Evolutionary conservation across 2,797 vertebrate species (phyloP).

Genomic region (Cyclopterus lumpus): DNA sequence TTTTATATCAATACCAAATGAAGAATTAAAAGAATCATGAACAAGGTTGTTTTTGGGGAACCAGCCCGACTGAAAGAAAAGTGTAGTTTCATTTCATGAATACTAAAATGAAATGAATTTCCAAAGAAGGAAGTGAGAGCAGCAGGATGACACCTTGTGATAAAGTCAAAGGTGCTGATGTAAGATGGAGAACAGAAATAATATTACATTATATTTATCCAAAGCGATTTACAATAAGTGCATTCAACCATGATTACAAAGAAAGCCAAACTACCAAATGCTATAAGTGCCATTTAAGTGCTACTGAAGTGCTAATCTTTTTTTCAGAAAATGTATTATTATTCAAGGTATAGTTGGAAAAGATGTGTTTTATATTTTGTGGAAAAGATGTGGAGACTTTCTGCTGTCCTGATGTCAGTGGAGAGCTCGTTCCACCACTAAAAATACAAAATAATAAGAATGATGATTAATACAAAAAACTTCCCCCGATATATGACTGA

Average conservation of each 20-base stretch:
- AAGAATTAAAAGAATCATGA: neutral
- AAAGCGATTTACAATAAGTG: too few species aligned
- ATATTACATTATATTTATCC: too few species aligned
- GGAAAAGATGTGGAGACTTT: too few species aligned
- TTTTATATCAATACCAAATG: neutral
- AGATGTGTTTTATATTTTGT: too few species aligned
- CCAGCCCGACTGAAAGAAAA: conserved; percentile 7
- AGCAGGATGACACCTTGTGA: neutral
- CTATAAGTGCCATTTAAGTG: too few species aligned
- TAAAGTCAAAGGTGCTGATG: neutral
- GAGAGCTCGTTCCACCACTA: neutral
- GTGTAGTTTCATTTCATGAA: neutral
- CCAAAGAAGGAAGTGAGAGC: conserved; percentile 14
- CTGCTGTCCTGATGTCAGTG: too few species aligned
- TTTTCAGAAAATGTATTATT: too few species aligned
- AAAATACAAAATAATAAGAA: neutral
- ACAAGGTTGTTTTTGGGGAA: neutral
- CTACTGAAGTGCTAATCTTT: too few species aligned
- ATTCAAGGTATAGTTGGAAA: too few species aligned
- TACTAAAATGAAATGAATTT: neutral
- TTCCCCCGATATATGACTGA: neutral
- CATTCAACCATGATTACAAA: too few species aligned
- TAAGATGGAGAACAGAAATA: neutral
- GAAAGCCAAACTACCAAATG: too few species aligned
- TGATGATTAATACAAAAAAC: neutral